Percentiles rank a stretch among this genome's conserved stretches.
These are phyloP conservation scores for Cinclus cinclus DNA, from an alignment of 2,113 vertebrate species.

Conservation along the genomic window DNA sequence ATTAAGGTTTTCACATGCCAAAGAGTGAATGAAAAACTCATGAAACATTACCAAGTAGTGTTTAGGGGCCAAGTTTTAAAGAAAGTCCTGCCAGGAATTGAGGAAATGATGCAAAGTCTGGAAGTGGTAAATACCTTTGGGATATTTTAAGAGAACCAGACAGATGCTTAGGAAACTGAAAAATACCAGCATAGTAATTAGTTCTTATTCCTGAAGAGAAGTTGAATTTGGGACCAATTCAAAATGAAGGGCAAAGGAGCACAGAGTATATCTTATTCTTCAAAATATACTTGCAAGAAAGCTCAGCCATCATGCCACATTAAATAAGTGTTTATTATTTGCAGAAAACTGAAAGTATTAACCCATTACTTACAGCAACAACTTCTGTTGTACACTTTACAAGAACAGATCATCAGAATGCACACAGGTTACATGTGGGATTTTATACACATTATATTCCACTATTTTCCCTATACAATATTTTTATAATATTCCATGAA, in stretches of 20 bases:
- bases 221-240: slow-evolving; percentile 35
- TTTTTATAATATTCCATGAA: neutral
- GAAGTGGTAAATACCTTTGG: slow-evolving; percentile 15
- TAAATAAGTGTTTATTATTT: slow-evolving; percentile 10
- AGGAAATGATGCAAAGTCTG: slow-evolving; percentile 53
- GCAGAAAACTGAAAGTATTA: neutral
- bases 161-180: slow-evolving; percentile 56
- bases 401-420: neutral
- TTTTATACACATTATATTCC: neutral
- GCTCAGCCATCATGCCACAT: neutral
- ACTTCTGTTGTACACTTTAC: neutral
- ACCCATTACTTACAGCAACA: neutral
- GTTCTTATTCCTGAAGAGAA: slow-evolving; percentile 29
- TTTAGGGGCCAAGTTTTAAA: slow-evolving; percentile 41
- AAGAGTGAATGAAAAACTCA: slow-evolving; percentile 27
- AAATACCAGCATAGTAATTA: slow-evolving; percentile 16
- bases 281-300: slow-evolving; percentile 2
- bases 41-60: slow-evolving; percentile 25
- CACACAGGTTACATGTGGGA: neutral
- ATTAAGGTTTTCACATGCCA: slow-evolving; percentile 47
- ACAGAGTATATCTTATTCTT: slow-evolving; percentile 2
- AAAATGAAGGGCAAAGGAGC: neutral
- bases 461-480: neutral
- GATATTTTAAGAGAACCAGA: slow-evolving; percentile 35
- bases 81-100: slow-evolving; percentile 27